Base-by-base conservation (phyloP, 2,888 invertebrate genomes). In the Argyresthia albistria region DNA sequence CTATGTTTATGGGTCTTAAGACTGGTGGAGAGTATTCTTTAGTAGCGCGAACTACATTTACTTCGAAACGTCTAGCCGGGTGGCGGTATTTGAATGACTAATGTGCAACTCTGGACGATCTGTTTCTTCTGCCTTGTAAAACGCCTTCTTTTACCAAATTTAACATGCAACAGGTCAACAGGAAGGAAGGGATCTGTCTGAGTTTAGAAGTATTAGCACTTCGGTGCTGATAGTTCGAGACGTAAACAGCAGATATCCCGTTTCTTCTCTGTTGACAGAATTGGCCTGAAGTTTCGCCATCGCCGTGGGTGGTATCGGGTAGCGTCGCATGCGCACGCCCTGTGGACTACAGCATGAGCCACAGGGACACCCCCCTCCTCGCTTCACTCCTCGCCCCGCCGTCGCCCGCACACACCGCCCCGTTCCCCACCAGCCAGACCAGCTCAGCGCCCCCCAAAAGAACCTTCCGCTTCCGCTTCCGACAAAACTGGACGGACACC, bases 191-290 rank as follows among this genome's bases (percentile, higher is more conserved):
- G 87, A 87, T 87, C 77, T 76, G 81, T 73, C 72, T 61, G 25
- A 25, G 25, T 53, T 54, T 55, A 50, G 53, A 48, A 52, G 25
- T 51, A 57, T 53, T 57, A 59, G 53, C 55, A 61, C 56, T 9
- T 14, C 10, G 4, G 50, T 51, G 39, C 50, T 52, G 60, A 57
- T 54, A 56, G 57, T 63, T 70, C 66, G 57, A 60, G 58, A 58
- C 68, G 63, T 57, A 46, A 71, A 68, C 66, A 73, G 70, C 72
- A 79, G 75, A 61, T 64, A 65, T 79, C 89, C 90, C 90, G 89
- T 90, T 90, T 90, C 90, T 90, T 90, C 89, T 91, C 89, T 91
- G 90, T 91, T 90, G 90, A 89, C 91, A 91, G 91, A 90, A 56
- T 55, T 60, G 56, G 61, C 59, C 56, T 57, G 62, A 35, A 2